Conservation (phyloP, 2,113 vertebrate species). For the Brienomyrus longianalis region DNA sequence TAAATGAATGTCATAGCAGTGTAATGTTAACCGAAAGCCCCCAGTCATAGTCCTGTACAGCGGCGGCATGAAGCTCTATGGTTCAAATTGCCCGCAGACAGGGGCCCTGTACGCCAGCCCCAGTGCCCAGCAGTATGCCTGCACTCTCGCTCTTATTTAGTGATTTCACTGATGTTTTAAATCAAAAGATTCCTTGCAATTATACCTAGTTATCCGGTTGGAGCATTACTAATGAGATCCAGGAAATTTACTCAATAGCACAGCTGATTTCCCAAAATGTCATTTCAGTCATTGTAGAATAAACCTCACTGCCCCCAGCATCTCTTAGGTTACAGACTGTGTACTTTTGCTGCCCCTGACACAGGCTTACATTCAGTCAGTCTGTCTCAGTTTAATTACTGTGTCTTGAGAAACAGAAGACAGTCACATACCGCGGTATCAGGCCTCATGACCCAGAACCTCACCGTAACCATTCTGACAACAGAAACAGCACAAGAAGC, state of each 20-base stretch:
- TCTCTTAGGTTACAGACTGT: not conserved
- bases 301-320: not conserved
- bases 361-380: not conserved
- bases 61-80: not conserved
- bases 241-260: not conserved
- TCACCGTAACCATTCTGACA: not conserved
- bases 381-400: not conserved
- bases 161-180: not conserved
- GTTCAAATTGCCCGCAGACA: not conserved
- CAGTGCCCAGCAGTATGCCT: not conserved
- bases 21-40: not conserved
- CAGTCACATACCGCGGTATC: not conserved
- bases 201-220: not conserved
- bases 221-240: not conserved
- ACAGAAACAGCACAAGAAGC: not conserved
- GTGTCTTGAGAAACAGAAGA: not conserved
- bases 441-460: not conserved
- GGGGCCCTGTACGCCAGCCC: not conserved
- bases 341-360: not conserved
- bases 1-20: not conserved
- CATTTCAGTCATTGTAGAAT: not conserved
- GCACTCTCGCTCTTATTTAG: not conserved
- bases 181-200: not conserved
- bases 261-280: not conserved
- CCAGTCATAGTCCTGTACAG: not conserved